Evolutionary conservation across 2,113 vertebrate genomes (phyloP), one percentile per base, ranked within the genome.

Genomic region (Gila orcuttii): DNA sequence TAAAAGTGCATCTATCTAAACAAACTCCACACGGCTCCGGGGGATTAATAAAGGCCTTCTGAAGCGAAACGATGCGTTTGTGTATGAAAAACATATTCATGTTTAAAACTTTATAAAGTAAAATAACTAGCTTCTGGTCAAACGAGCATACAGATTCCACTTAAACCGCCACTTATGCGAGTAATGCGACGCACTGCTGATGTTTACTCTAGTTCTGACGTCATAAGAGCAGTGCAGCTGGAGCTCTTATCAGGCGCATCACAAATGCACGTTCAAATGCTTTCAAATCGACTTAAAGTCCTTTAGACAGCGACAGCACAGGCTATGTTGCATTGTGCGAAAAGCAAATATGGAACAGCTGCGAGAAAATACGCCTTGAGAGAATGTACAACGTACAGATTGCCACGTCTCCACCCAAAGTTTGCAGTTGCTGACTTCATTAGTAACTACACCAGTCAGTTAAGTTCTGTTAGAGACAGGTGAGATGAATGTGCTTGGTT

Each of bases 191-290:
- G 36, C 0, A 1, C 36, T 6, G 36, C 6, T 39, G 36, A 39
- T 39, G 6, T 39, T 39, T 39, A 39, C 6, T 5, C 6, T 39
- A 7, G 1, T 39, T 39, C 36, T 39, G 36, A 39, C 36, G 36
- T 39, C 36, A 6, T 39, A 39, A 39, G 36, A 55, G 83, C 86
- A 85, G 87, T 73, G 79, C 79, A 86, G 89, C 78, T 79, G 77
- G 79, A 87, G 86, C 88, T 36, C 81, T 60, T 85, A 82, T 86
- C 79, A 73, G 73, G 6, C 87, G 85, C 85, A 60, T 17, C 42
- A 77, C 59, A 88, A 79, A 90, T 86, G 85, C 55, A 21, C 15
- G 33, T n/a, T 71, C 47, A 74, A 84, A 86, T 57, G 73, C 62
- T 62, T 77, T 77, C 4, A 59, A 59, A 59, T 78, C 36, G 0